phyloP scores from a whole-genome alignment of 2,113 vertebrate species.

The Platysteira castanea region DNA sequence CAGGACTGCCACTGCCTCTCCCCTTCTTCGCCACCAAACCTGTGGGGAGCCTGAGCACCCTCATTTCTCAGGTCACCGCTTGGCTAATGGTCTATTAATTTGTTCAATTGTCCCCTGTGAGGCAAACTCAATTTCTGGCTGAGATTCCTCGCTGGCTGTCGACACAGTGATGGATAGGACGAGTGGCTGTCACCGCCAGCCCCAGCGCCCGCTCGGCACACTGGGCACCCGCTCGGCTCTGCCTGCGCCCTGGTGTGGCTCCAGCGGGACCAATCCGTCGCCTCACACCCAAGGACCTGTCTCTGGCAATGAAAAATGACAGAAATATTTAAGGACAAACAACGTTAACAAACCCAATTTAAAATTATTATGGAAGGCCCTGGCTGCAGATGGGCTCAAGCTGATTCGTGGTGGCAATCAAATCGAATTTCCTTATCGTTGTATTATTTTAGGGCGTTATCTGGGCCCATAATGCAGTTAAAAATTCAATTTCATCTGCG shows the following conservation, averaged over 20 bases:
- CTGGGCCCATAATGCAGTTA: conserved; percentile 94
- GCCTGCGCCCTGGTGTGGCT: background rate
- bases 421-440: conserved; percentile 98
- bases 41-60: conserved; percentile 66
- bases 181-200: conserved; percentile 86
- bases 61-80: conserved; percentile 94
- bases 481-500: conserved; percentile 89
- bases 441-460: conserved; percentile 98
- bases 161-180: conserved; percentile 96
- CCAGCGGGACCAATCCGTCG: background rate
- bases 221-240: background rate
- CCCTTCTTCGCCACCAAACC: background rate
- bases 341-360: conserved; percentile 83
- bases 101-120: conserved; percentile 92
- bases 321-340: conserved; percentile 85
- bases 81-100: conserved; percentile 99
- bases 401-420: conserved; percentile 84
- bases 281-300: conserved; percentile 72
- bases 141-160: conserved; percentile 78
- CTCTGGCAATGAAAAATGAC: conserved; percentile 82
- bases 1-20: background rate
- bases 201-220: conserved; percentile 45
- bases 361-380: conserved; percentile 77
- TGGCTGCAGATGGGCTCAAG: conserved; percentile 80
- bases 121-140: conserved; percentile 92